Evolutionary conservation across 1,140 invertebrate species (phyloP).

Genomic region (Ceratosolen fusciceps): DNA sequence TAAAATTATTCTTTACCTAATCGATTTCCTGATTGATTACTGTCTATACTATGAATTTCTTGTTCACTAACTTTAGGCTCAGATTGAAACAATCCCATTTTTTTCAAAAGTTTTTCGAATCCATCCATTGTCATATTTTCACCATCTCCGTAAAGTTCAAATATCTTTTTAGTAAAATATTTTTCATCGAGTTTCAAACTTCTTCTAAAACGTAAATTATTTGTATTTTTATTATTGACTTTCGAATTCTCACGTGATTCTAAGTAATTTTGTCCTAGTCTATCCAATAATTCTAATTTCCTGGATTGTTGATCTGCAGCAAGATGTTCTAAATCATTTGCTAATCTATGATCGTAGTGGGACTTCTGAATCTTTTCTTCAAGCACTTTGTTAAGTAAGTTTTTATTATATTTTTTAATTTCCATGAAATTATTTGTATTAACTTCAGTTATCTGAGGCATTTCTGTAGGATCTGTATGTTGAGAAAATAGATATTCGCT

Average conservation of each 20-base stretch:
- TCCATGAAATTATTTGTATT: conserved; percentile 21
- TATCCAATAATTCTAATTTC: conserved; percentile 55
- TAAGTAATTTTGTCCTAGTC: conserved; percentile 57
- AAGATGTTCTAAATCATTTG: conserved; percentile 1
- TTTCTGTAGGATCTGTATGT: background rate
- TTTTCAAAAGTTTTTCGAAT: conserved; percentile 77
- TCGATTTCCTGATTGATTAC: conserved; percentile 54
- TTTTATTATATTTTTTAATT: conserved; percentile 18
- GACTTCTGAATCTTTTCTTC: conserved; percentile 18
- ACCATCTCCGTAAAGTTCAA: conserved; percentile 72
- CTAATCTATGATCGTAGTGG: conserved; percentile 24
- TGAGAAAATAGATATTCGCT: conserved; percentile 36
- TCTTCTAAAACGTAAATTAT: conserved; percentile 52
- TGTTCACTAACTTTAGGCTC: conserved; percentile 58
- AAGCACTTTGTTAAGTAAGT: conserved; percentile 41
- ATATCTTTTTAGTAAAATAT: conserved; percentile 69
- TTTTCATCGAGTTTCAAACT: conserved; percentile 55
- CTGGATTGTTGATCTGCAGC: background rate
- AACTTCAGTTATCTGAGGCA: conserved; percentile 20
- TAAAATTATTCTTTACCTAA: conserved; percentile 48
- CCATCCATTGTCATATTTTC: conserved; percentile 77
- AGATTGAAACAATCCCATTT: conserved; percentile 75
- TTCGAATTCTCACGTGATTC: background rate
- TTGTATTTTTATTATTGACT: conserved; percentile 27
- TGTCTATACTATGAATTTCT: conserved; percentile 50